Evolutionary conservation across 1,140 invertebrate genomes (phyloP).

Genomic region (Whitmania pigra): DNA sequence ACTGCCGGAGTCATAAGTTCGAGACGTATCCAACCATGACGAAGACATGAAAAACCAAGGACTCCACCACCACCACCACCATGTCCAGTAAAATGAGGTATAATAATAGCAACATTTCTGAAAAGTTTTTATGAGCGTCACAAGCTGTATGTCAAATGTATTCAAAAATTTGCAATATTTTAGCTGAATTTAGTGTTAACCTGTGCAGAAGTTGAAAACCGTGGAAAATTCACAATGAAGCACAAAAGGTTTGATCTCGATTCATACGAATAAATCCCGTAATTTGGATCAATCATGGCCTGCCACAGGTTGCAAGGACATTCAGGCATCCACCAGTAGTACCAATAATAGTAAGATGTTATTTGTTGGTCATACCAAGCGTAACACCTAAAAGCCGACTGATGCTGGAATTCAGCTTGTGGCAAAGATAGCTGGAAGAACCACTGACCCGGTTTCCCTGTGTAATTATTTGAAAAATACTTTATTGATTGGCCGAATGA

Average conservation of each 20-base stretch:
- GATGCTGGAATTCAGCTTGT: not conserved
- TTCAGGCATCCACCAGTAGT: not conserved
- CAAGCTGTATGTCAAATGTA: not conserved
- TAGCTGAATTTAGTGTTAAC: not conserved
- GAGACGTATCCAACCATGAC: conserved; percentile 1
- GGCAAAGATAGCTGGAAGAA: not conserved
- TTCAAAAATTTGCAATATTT: not conserved
- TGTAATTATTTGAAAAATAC: too few species aligned
- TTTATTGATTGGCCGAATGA: too few species aligned
- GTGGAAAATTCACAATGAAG: conserved; percentile 1
- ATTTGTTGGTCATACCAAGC: conserved; percentile 10
- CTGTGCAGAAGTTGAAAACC: not conserved
- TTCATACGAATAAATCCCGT: not conserved
- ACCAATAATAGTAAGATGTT: conserved; percentile 4
- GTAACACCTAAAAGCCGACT: not conserved
- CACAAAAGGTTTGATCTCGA: not conserved
- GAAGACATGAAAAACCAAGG: conserved; percentile 1
- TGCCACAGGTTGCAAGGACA: conserved; percentile 17
- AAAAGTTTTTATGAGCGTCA: not conserved
- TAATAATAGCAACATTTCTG: conserved; percentile 2
- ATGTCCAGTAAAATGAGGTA: conserved; percentile 7
- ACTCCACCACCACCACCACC: conserved; percentile 19
- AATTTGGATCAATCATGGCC: conserved; percentile 14
- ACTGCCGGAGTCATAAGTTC: not conserved
- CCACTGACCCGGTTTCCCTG: not conserved